Conservation (phyloP, 92 coral and sea anemone genomes). For the Scolanthus callimorphus region DNA sequence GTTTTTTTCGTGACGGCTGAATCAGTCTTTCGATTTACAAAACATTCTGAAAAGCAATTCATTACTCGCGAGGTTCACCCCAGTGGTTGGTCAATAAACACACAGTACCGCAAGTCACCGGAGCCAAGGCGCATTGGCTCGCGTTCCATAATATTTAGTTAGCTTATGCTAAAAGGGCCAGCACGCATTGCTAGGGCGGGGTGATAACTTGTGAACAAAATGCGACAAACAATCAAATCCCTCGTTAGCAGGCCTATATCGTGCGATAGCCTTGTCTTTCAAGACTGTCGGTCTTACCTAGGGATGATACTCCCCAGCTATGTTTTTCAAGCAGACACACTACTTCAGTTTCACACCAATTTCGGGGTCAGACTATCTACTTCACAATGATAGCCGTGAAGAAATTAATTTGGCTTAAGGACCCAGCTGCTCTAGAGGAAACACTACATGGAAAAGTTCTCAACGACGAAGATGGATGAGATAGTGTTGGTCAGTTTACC, state of each 20-base stretch:
- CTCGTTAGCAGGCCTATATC: not conserved
- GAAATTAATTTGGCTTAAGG: not conserved
- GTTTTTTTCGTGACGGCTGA: not conserved
- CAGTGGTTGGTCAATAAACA: constrained; percentile 9
- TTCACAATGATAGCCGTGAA: not conserved
- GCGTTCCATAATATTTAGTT: constrained; percentile 2
- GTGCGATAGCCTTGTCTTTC: too few species aligned
- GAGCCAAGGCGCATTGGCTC: not conserved
- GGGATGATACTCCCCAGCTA: too few species aligned
- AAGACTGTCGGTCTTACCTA: too few species aligned
- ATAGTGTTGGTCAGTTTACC: too few species aligned
- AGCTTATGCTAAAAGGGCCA: not conserved
- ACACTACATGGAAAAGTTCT: too few species aligned
- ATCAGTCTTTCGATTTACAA: not conserved
- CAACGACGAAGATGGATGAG: too few species aligned
- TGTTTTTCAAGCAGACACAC: too few species aligned
- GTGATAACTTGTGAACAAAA: constrained; percentile 8
- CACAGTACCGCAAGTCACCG: not conserved
- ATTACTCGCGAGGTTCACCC: constrained; percentile 8
- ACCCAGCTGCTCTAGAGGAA: not conserved
- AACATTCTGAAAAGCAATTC: constrained; percentile 4
- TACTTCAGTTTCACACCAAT: not conserved
- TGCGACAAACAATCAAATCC: not conserved
- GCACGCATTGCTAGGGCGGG: not conserved
- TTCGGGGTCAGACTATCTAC: not conserved